A percentile compares a stretch with the other conserved stretches of the same genome.
phyloP scores from a whole-genome alignment of 2,113 vertebrate species.

The Hiodon tergisus region DNA sequence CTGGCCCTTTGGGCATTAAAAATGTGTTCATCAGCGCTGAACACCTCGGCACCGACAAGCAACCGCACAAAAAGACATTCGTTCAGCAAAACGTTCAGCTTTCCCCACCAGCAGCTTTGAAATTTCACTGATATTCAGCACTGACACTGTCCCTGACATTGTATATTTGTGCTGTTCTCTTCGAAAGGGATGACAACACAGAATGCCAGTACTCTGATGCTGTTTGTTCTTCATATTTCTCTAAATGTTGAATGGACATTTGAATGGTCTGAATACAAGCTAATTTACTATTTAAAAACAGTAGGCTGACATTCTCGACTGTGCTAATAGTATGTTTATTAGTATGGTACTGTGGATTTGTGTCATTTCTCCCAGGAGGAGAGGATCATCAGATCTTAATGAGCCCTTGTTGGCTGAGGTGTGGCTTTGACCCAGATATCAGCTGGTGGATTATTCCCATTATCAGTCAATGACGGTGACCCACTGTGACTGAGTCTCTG shows the following conservation, averaged over 20 bases:
- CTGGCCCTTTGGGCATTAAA: slow-evolving; percentile 27
- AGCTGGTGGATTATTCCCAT: slow-evolving; percentile 36
- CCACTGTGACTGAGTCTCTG: slow-evolving; percentile 43
- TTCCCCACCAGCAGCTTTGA: too few relatives aligned
- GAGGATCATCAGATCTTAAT: neutral
- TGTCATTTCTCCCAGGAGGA: too few relatives aligned
- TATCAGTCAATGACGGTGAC: slow-evolving; percentile 58
- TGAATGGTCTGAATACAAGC: neutral
- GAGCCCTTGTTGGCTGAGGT: slow-evolving; percentile 10
- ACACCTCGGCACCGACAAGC: too few relatives aligned
- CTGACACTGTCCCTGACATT: too few relatives aligned
- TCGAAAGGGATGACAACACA: neutral
- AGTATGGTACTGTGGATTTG: too few relatives aligned
- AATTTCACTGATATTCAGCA: too few relatives aligned
- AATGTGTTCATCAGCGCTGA: slow-evolving; percentile 4
- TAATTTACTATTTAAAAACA: neutral
- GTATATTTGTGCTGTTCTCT: too few relatives aligned
- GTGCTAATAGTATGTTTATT: too few relatives aligned
- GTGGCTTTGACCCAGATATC: slow-evolving; percentile 42
- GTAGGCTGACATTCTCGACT: too few relatives aligned
- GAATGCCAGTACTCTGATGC: neutral
- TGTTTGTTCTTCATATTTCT: neutral
- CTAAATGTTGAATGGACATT: neutral
- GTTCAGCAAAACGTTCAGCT: too few relatives aligned
- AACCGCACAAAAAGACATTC: too few relatives aligned